Evolutionary conservation across 2,113 vertebrate species (phyloP).

Genomic region (Strix aluco): DNA sequence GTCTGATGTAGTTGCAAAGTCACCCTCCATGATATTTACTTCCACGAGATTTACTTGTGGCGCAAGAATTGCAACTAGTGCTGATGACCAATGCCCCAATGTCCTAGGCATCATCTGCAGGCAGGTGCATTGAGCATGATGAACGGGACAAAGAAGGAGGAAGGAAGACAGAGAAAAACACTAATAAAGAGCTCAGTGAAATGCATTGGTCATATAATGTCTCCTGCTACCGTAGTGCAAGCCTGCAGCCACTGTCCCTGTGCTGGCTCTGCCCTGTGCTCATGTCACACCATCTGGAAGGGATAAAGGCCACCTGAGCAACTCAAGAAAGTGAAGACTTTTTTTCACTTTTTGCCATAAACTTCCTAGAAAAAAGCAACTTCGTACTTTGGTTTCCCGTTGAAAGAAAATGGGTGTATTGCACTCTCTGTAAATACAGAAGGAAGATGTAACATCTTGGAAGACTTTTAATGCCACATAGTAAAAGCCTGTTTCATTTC

Average conservation of each 20-base stretch:
- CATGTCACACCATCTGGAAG: background rate
- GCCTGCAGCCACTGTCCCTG: background rate
- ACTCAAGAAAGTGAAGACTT: background rate
- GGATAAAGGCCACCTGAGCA: background rate
- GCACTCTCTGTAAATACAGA: background rate
- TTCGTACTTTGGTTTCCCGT: background rate
- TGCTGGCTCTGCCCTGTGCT: background rate
- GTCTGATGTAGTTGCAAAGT: too few species aligned
- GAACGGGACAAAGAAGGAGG: background rate
- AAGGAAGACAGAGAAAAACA: background rate
- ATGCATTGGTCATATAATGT: rapidly evolving
- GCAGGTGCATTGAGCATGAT: background rate
- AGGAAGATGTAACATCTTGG: background rate
- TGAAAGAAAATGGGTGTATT: background rate
- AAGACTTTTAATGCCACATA: background rate
- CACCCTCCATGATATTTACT: too few species aligned
- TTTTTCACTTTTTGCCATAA: background rate
- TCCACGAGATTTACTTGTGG: background rate
- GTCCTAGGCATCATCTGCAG: background rate
- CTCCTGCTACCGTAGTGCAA: background rate
- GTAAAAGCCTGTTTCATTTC: background rate
- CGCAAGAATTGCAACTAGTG: background rate
- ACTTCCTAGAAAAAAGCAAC: background rate
- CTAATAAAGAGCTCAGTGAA: background rate
- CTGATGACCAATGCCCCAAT: background rate